Evolutionary conservation across 2,888 invertebrate species (phyloP).

Genomic region (Caenorhabditis imperialis): DNA sequence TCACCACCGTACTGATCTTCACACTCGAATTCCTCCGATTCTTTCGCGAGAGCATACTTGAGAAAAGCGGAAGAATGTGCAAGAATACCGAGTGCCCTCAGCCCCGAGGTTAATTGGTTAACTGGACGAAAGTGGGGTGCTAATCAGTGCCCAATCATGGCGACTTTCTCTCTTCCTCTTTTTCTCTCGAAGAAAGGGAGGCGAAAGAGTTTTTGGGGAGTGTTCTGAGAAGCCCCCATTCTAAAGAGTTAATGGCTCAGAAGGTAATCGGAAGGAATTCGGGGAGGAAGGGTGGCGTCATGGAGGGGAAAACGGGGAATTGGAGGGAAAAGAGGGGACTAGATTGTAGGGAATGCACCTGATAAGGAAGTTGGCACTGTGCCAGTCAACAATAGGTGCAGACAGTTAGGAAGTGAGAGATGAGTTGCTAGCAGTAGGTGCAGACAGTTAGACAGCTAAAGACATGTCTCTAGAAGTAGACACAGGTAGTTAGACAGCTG

Average conservation of each 20-base stretch:
- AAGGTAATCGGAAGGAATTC: constrained; percentile 41
- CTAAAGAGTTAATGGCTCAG: constrained; percentile 52
- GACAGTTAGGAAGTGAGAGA: too few species aligned
- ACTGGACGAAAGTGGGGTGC: constrained; percentile 34
- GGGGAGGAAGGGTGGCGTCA: constrained; percentile 26
- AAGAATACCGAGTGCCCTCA: constrained; percentile 15
- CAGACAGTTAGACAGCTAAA: too few species aligned
- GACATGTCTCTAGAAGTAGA: too few species aligned
- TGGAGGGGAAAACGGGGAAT: constrained; percentile 5
- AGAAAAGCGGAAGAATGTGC: too few species aligned
- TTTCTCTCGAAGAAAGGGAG: constrained; percentile 25
- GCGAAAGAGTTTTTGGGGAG: constrained; percentile 16
- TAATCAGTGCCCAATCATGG: constrained; percentile 49
- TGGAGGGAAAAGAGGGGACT: too few species aligned
- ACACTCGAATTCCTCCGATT: constrained; percentile 30
- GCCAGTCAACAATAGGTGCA: too few species aligned
- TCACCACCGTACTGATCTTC: constrained; percentile 50
- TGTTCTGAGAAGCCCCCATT: constrained; percentile 33
- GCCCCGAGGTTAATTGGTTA: constrained; percentile 31
- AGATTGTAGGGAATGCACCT: too few species aligned
- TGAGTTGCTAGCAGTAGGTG: too few species aligned
- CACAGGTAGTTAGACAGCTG: too few species aligned
- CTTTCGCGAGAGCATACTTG: constrained; percentile 36
- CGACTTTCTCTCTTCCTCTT: too few species aligned
- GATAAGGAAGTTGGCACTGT: too few species aligned